These are phyloP conservation scores for Drosophila nigrodunni DNA, from an alignment of 1,140 invertebrate genomes.

Conservation along the genomic window DNA sequence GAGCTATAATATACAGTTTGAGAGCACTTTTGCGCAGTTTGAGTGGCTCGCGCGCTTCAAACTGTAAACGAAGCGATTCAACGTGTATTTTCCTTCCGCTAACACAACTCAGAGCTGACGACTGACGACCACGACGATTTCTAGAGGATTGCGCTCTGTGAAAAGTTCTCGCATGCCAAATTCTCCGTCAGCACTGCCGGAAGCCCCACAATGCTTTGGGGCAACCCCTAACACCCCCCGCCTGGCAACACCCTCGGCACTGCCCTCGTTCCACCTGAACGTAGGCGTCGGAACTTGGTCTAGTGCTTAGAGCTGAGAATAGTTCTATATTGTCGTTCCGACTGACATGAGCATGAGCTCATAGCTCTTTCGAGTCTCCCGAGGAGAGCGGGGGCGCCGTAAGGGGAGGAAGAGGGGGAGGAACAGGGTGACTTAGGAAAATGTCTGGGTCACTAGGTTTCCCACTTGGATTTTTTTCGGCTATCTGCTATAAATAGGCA, in stretches of 20 bases:
- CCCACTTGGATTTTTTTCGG: slow-evolving; percentile 32
- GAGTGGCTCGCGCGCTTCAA: slow-evolving; percentile 45
- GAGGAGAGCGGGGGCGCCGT: neutral
- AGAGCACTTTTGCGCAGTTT: slow-evolving; percentile 12
- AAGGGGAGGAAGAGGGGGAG: slow-evolving; percentile 1
- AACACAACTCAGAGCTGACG: slow-evolving; percentile 50
- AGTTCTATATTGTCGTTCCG: slow-evolving; percentile 25
- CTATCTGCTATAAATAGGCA: slow-evolving; percentile 4
- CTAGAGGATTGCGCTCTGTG: slow-evolving; percentile 42
- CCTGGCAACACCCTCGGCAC: neutral
- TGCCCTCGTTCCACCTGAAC: slow-evolving; percentile 12
- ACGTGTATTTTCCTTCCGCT: slow-evolving; percentile 47
- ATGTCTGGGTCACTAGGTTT: slow-evolving; percentile 77
- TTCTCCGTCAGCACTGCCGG: slow-evolving; percentile 20
- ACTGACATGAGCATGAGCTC: slow-evolving; percentile 53
- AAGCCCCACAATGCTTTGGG: slow-evolving; percentile 59
- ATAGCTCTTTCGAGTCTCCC: slow-evolving; percentile 17
- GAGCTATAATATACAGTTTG: slow-evolving; percentile 1
- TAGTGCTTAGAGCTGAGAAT: neutral
- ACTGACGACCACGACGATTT: slow-evolving; percentile 49
- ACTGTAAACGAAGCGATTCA: slow-evolving; percentile 56
- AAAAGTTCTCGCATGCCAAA: neutral
- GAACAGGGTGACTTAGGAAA: slow-evolving; percentile 18
- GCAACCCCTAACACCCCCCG: neutral
- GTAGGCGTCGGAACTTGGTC: slow-evolving; percentile 8